Evolutionary conservation across 2,797 vertebrate species (phyloP), one percentile per base, ranked within the genome.

Genomic region (Chromobotia macracanthus): DNA sequence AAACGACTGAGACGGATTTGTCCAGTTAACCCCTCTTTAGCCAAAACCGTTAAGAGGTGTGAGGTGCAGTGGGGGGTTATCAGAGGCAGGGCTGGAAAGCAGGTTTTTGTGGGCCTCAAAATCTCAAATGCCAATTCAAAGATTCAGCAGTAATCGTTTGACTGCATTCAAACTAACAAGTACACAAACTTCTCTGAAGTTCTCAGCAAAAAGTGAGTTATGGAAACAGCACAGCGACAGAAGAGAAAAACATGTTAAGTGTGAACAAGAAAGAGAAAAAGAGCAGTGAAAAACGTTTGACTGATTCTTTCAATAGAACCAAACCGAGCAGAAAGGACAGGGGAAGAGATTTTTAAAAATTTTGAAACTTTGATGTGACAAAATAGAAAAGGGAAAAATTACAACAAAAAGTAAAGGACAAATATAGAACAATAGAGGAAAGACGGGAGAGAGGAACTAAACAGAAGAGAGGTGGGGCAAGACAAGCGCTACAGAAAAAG

Each of bases 51-150:
- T 23, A 38, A 61, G 63, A 75, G 74, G 75, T 71, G 64, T 55
- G 76, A 9, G 73, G 88, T 88, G 86, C 87, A 73, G 83, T 87
- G 87, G 81, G 76, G 85, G 90, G 90, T 90, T 91, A 92, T 92
- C 90, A 63, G 84, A 77, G 87, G 86, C 64, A 79, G 83, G 61
- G 74, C 86, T 87, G 83, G 70, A 82, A 77, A 76, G 55, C 66
- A 74, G 75, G 38, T 44, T 58, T 87, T 86, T 88, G 73, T 68
- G 46, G 1, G 63, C 31, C 3, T 71, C 50, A 83, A 84, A 84
- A 85, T 87, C 86, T 86, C 83, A 91, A 90, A 77, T 74, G 55
- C 25, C 87, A 79, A 85, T 84, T 81, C 80, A 80, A 87, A 87
- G 87, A 89, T 86, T 91, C 88, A 89, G 89, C 87, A 89, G 70